Percentiles rank a stretch among this genome's conserved stretches.
Evolutionary conservation across 2,888 invertebrate genomes (phyloP).

Genomic region (Willowsia nigromaculata): DNA sequence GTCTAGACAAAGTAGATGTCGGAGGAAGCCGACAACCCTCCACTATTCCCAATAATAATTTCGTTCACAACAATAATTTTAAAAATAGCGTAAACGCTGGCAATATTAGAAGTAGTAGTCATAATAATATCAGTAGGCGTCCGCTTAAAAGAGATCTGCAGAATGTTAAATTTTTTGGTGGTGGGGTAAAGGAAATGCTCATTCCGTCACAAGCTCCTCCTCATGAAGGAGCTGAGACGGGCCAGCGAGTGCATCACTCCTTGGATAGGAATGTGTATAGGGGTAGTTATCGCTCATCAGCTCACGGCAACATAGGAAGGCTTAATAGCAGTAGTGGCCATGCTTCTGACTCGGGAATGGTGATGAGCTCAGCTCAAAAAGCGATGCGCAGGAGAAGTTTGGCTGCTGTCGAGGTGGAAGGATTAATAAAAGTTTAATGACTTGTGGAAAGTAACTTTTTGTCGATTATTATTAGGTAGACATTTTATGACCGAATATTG

Average conservation of each 20-base stretch:
- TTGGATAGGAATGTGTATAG: constrained; percentile 58
- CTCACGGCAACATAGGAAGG: constrained; percentile 5
- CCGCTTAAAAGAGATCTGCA: constrained; percentile 20
- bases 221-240: neutral
- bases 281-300: constrained; percentile 46
- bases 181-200: constrained; percentile 57
- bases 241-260: constrained; percentile 55
- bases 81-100: constrained; percentile 32
- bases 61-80: constrained; percentile 46
- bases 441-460: neutral
- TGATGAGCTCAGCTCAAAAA: constrained; percentile 31
- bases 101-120: constrained; percentile 30
- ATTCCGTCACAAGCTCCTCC: constrained; percentile 40
- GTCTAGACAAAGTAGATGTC: constrained; percentile 46
- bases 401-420: constrained; percentile 66
- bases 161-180: constrained; percentile 14
- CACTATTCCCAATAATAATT: constrained; percentile 57
- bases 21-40: neutral
- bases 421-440: constrained; percentile 64
- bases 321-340: constrained; percentile 59
- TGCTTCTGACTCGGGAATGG: constrained; percentile 45
- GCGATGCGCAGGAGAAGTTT: constrained; percentile 61
- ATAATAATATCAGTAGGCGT: constrained; percentile 30
- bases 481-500: neutral
- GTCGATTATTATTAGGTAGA: neutral